Base-by-base conservation (phyloP, 2,888 invertebrate species). In the Leptinotarsa tumamoca region DNA sequence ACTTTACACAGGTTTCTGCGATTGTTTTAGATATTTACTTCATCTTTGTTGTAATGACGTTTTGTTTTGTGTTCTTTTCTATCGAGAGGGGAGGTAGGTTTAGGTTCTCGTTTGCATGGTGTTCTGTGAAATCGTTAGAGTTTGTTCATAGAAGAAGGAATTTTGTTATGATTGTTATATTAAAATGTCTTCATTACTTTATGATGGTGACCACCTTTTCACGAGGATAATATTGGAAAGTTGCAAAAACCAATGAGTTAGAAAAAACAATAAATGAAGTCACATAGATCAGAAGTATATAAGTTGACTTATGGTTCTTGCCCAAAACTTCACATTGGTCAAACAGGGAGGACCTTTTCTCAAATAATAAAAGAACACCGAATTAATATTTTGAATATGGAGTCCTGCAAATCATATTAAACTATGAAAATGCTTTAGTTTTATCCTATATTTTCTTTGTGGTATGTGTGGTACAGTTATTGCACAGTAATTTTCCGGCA, bases 101-200 rank as follows among this genome's bases (percentile, higher is more conserved):
- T 72, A 72, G 72, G 68, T 72, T 68, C 15, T 61, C 14, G 72
- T 52, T 68, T 72, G 72, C 72, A 72, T 72, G 72, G 27, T 68
- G n/a, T 52, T 43, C 21, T 54, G 18, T 54, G 3, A 13, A 18
- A 54, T 18, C 18, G 18, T 18, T 18, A 54, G 54, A 18, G 18
- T 54, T 54, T 10, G 13, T 54, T 54, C 54, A 18, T 43, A 43
- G 43, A 43, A 4, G 18, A 18, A 54, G 54, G 13, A 54, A 54
- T 18, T 18, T 54, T 54, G 18, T 54, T 7, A 54, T 13, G 33
- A 54, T 54, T 54, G 18, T 54, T 54, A 54, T 3, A n/a, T 7
- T 18, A 18, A 54, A n/a, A 54, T 54, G 13, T 18, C 3, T 2
- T 18, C 10, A 7, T 10, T 18, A 18, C 7, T 33, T 33, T 52